Evolutionary conservation across 1,140 invertebrate genomes (phyloP).

Genomic region (Caerostris extrusa): DNA sequence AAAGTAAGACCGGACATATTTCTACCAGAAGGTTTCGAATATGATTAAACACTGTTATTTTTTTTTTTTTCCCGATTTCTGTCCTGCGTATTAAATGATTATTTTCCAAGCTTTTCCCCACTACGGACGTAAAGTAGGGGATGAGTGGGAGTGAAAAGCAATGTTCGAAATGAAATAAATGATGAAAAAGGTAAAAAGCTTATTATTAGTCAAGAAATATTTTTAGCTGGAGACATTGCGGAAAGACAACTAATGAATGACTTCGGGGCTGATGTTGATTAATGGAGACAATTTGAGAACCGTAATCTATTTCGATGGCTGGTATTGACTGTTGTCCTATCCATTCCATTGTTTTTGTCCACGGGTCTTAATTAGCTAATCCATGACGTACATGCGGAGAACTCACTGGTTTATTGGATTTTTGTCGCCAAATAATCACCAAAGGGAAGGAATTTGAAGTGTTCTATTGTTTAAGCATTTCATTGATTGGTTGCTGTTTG

Average conservation of each 20-base stretch:
- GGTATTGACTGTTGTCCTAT: constrained; percentile 67
- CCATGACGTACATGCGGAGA: neutral
- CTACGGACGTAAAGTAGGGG: neutral
- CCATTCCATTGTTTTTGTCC: constrained; percentile 39
- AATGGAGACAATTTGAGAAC: constrained; percentile 59
- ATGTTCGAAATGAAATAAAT: constrained; percentile 47
- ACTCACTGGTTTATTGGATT: constrained; percentile 52
- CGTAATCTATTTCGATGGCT: constrained; percentile 55
- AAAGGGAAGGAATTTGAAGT: constrained; percentile 20
- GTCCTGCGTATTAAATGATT: constrained; percentile 67
- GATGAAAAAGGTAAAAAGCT: constrained; percentile 39
- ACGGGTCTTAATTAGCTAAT: constrained; percentile 50
- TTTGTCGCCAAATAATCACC: constrained; percentile 36
- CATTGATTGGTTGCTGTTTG: neutral
- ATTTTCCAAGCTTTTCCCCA: constrained; percentile 26
- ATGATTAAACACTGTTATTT: constrained; percentile 72
- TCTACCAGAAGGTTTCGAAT: constrained; percentile 75
- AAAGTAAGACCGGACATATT: constrained; percentile 71
- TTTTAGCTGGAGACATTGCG: neutral
- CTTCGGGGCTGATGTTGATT: constrained; percentile 62
- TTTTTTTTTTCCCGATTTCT: constrained; percentile 49
- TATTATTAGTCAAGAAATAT: constrained; percentile 60
- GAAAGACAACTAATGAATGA: constrained; percentile 67
- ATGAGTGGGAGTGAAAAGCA: neutral
- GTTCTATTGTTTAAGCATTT: constrained; percentile 25